Base-by-base conservation (phyloP, 1,140 invertebrate genomes). In the Cyrtorhinus lividipennis region DNA sequence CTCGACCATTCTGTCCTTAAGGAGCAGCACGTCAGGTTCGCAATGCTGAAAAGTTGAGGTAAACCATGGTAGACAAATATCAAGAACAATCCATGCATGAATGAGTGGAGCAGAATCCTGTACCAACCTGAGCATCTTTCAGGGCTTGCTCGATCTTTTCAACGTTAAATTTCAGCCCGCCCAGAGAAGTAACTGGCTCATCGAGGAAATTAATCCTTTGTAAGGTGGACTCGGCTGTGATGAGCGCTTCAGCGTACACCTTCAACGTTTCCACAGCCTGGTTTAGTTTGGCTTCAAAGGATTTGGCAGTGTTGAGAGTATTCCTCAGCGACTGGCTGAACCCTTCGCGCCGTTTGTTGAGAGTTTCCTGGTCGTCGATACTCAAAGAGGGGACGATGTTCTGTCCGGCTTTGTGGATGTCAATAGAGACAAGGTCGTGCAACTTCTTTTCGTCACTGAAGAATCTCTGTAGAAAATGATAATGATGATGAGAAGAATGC, bases 351-450 rank as follows among this genome's bases (percentile, higher is more conserved):
- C 90, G 86, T 0, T 82, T 79, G 12, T 84, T 86, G 1, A 92
- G 70, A 66, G 88, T 85, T 64, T 92, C 87, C 68, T 92, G 88
- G 69, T 91, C 87, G 2, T 81, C 79, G 38, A 81, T 78, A 20
- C 81, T 83, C 13, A 92, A 73, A 0, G 88, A 91, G 1, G 88
- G 86, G 85, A 87, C 90, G 48, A 93, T 91, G 69, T 88, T 86
- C 68, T 92, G 87, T 1, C 87, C 86, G 10, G 84, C 81, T 62
- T 89, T 85, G 69, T 90, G 87, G 66, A 92, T 87, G 62, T 84
- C 81, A 64, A 89, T 84, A 1, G 86, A 83, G 0, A 92, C 83
- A 56, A 91, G 73, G 69, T 90, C 87, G 23, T 84, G 81, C 67
- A 90, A 87, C 30, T 81, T 79, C 0, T 80, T 75, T 70, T 91